A percentile compares a stretch with the other conserved stretches of the same genome.
phyloP scores from a whole-genome alignment of 2,888 invertebrate genomes.

The Vanessa cardui region DNA sequence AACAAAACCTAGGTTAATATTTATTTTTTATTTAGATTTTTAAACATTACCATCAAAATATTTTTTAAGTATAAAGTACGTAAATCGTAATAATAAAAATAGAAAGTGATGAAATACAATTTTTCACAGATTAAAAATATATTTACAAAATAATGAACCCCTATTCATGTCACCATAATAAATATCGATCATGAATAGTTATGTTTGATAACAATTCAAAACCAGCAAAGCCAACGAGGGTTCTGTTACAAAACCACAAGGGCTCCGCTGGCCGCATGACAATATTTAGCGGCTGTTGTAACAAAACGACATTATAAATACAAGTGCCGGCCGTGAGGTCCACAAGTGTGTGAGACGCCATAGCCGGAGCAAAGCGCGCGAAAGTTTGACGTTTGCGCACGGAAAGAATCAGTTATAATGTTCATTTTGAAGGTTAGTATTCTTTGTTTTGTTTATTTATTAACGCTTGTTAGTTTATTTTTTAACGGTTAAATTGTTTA shows the following conservation, averaged over 20 bases:
- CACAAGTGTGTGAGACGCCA: slow-evolving; percentile 66
- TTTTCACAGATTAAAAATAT: background rate
- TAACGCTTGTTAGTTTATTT: background rate
- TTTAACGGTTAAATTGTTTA: background rate
- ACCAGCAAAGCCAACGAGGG: slow-evolving; percentile 49
- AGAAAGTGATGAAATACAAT: background rate
- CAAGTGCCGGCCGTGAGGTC: slow-evolving; percentile 59
- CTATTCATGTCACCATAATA: background rate
- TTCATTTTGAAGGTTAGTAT: slow-evolving; percentile 76
- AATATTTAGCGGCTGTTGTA: slow-evolving; percentile 68
- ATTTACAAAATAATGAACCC: background rate
- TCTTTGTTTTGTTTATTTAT: slow-evolving; percentile 36
- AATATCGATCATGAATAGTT: slow-evolving; percentile 12
- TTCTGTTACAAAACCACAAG: slow-evolving; percentile 70
- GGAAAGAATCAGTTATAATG: slow-evolving; percentile 59
- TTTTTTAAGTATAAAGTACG: no score
- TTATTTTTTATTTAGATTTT: no score
- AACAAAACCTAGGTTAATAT: no score
- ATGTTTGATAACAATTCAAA: slow-evolving; percentile 16
- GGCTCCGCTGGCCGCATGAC: slow-evolving; percentile 70
- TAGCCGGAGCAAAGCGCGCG: slow-evolving; percentile 64
- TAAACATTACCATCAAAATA: no score
- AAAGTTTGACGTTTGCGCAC: slow-evolving; percentile 66
- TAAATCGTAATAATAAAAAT: no score
- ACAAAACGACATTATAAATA: slow-evolving; percentile 79